Evolutionary conservation across 2,113 vertebrate species (phyloP), one percentile per base, ranked within the genome.

Genomic region (Archilochus colubris): DNA sequence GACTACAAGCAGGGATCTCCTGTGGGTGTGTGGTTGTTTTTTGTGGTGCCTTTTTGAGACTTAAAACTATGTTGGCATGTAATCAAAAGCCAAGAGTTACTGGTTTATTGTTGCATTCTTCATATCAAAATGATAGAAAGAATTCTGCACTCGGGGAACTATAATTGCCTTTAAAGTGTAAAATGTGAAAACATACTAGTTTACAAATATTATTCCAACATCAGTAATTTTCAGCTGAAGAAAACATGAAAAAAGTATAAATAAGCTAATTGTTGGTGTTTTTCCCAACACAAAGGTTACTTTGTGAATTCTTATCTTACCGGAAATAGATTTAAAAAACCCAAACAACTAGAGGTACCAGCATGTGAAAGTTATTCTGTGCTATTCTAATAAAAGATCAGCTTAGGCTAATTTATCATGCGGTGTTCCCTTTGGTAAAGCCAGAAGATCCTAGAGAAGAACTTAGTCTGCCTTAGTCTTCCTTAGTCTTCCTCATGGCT

Each of bases 111-210:
- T 46, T 84, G 9, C 15, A 44, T 95, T 96, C 93, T n/a, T 57
- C 75, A 79, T 91, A 95, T 89, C 28, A 84, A 94, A 95, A 88
- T 58, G 72, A 79, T 69, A 51, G 44, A 54, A 62, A 82, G 27
- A 91, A 79, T 59, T 75, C 50, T 67, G 23, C 8, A 3, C 85
- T 89, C 78, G 14, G 38, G 59, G 50, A 93, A 88, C 91, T 75
- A 59, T 62, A 54, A 50, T 70, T 91, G 40, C 48, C 57, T 91
- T 72, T 58, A 82, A 83, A 92, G 57, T 80, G 16, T 89, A 86
- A 91, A 89, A 67, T 68, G 51, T 64, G 63, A 92, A 93, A 92
- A 69, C 84, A 95, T 95, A 97, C 91, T 67, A 81, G 61, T 31
- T 83, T 89, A 82, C 51, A 85, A 93, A 82, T 53, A 80, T 30